Base-by-base conservation (phyloP, 2,113 vertebrate species). In the Tetrao urogallus region DNA sequence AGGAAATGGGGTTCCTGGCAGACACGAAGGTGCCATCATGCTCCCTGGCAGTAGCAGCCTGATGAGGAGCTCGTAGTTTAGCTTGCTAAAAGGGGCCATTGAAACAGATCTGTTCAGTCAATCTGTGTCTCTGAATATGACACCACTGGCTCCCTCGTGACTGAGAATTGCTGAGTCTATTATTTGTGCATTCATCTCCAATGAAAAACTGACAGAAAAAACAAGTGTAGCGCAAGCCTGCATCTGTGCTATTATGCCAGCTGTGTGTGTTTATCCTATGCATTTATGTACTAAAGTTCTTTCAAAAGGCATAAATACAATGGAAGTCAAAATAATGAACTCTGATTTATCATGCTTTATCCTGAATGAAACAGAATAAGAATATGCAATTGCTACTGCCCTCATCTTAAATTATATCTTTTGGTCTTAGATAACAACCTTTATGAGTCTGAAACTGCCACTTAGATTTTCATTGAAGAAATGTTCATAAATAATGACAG, bases 311-410 rank as follows among this genome's bases (percentile, higher is more conserved):
- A 3, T 77, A 91, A 82, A 79, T 77, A 94, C 67, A 95, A 86
- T 64, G 64, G n/a, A 95, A 94, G 52, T 80, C 18, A 84, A 86
- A 95, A 90, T 79, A 91, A 88, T 82, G 58, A 95, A 80, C 56
- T 40, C 70, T 92, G 86, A 93, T 92, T 95, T 87, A 92, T 80
- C 48, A 28, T 57, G 34, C 47, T 65, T 88, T 60, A 67, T 94
- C 47, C 38, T 92, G 86, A 72, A 65, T 79, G 40, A 89, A 91
- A 61, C 82, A 88, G 56, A 94, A 27, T 28, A 86, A 72, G 57
- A 71, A 77, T 82, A 73, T 28, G 32, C 8, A 43, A 38, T 82
- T 90, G 8, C 42, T 92, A 82, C 48, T 87, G 56, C 66, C 60
- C 34, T 93, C 50, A 32, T 88, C 47, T 87, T 87, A 84, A 91